A percentile compares a stretch with the other conserved stretches of the same genome.
Conservation (phyloP, 1,140 invertebrate genomes). For the Phortica variegata region DNA sequence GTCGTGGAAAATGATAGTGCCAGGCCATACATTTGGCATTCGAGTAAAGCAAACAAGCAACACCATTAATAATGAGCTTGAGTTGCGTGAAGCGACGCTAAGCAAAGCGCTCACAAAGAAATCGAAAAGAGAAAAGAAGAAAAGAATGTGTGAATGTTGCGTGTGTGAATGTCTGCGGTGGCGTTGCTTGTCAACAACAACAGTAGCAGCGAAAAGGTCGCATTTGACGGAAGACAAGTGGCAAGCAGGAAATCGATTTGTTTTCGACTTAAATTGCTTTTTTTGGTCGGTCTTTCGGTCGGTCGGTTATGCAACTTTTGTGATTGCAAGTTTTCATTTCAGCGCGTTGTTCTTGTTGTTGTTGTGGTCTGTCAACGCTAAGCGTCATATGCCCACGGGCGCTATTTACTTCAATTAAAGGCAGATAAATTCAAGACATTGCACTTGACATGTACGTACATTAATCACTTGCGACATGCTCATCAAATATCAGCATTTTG, state of each 20-base stretch:
- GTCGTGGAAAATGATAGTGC: constrained; percentile 21
- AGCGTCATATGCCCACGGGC: too few species aligned
- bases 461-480: constrained; percentile 32
- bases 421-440: too few species aligned
- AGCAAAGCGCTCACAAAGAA: too few species aligned
- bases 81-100: constrained; percentile 7
- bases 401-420: too few species aligned
- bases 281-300: constrained; percentile 39
- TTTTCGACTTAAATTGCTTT: constrained; percentile 43
- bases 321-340: constrained; percentile 4
- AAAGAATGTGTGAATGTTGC: too few species aligned
- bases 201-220: too few species aligned
- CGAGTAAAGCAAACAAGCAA: constrained; percentile 2
- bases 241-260: constrained; percentile 44
- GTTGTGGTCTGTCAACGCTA: too few species aligned
- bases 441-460: too few species aligned
- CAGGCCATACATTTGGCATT: constrained; percentile 12
- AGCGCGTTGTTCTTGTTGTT: constrained; percentile 1
- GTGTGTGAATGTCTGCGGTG: constrained; percentile 44
- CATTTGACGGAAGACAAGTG: too few species aligned
- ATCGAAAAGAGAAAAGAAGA: too few species aligned
- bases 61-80: constrained; percentile 47
- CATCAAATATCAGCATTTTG: too few species aligned
- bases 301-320: constrained; percentile 29
- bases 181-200: constrained; percentile 2